Conservation (phyloP, 2,113 vertebrate species). For the Phainopepla nitens region DNA sequence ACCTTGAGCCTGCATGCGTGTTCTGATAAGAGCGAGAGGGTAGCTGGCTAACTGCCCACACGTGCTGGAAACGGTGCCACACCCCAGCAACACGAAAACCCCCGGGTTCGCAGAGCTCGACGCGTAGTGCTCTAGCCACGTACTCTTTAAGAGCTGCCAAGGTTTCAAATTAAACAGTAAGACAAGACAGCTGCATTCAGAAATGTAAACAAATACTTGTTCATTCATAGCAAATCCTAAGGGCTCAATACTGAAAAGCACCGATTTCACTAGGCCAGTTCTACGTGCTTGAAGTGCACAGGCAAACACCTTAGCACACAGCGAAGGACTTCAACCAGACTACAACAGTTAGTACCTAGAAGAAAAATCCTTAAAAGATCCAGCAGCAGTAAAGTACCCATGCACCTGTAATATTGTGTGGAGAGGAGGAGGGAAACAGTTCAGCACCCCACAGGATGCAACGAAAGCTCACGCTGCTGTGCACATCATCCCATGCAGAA, state of each 20-base stretch:
- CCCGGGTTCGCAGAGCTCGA: slow-evolving; percentile 88
- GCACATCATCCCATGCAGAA: background rate
- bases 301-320: background rate
- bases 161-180: background rate
- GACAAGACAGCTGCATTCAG: background rate
- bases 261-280: background rate
- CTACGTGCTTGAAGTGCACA: background rate
- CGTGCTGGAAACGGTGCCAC: slow-evolving; percentile 88
- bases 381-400: background rate
- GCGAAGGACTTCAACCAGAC: background rate
- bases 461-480: background rate
- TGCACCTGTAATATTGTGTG: background rate
- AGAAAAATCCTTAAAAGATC: background rate
- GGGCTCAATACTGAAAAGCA: background rate
- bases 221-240: background rate
- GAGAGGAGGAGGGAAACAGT: background rate
- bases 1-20: slow-evolving; percentile 96
- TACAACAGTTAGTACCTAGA: background rate
- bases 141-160: slow-evolving; percentile 85
- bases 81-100: slow-evolving; percentile 84
- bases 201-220: background rate
- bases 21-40: slow-evolving; percentile 87
- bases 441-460: background rate
- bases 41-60: slow-evolving; percentile 93
- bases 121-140: slow-evolving; percentile 84